Evolutionary conservation across 2,888 invertebrate species (phyloP), one percentile per base, ranked within the genome.

Genomic region (Zootermopsis nevadensis): DNA sequence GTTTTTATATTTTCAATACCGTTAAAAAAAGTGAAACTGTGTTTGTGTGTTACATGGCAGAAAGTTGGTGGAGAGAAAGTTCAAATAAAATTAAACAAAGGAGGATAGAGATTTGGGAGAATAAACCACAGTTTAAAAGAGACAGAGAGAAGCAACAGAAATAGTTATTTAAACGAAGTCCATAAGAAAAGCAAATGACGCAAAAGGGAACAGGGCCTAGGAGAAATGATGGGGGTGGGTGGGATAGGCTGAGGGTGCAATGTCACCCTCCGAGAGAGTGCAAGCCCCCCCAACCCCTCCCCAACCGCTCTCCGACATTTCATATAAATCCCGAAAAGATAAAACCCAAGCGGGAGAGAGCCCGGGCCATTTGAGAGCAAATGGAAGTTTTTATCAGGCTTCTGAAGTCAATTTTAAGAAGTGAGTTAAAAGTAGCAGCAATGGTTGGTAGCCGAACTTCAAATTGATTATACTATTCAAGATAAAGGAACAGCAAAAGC

Each of bases 341-440:
- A 79, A 79, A 79, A 60, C 33, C 38, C 38, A 38, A 38, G 74
- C n/a, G 74, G 33, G 4, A 33, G n/a, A 33, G 33, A n/a, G 33
- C 7, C 53, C n/a, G 33, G 33, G 66, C 79, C 66, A 60, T 79
- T 79, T 38, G 79, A 60, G 79, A 79, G 66, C 48, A 35, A 79
- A 79, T 79, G 79, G 66, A 79, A 79, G 79, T 79, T 79, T 79
- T 79, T 79, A 79, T 79, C 79, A 60, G 79, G 19, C n/a, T 35
- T 55, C 12, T 66, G 79, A 38, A 79, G 79, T 79, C 79, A 79
- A 79, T 79, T 79, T 79, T 79, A 38, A 74, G 74, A 74, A 74
- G 79, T 79, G 31, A 77, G 55, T 79, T 79, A 66, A 66, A 79
- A 79, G 79, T 79, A 79, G 60, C 55, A 60, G 66, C 55, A n/a